Percentiles rank a stretch among this genome's conserved stretches.
These are phyloP conservation scores for Alosa alosa DNA, from an alignment of 2,113 vertebrate species.

Conservation along the genomic window DNA sequence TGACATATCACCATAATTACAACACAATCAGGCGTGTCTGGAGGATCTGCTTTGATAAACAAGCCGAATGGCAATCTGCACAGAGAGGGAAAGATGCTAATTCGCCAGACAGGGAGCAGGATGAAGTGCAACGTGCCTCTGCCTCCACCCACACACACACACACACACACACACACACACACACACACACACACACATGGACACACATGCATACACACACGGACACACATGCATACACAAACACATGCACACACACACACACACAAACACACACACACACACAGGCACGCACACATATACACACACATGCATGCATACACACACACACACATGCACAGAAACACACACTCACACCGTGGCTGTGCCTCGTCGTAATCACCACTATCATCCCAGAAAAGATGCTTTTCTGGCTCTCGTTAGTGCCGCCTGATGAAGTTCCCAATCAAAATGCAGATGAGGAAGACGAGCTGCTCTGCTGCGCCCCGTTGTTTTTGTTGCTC, in stretches of 20 bases:
- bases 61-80: constrained; percentile 41
- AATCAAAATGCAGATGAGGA: constrained; percentile 74
- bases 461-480: constrained; percentile 53
- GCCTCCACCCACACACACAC: too few species aligned
- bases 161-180: too few species aligned
- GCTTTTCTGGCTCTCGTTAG: constrained; percentile 62
- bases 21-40: constrained; percentile 41
- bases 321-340: too few species aligned
- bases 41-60: constrained; percentile 44
- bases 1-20: constrained; percentile 42
- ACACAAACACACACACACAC: too few species aligned
- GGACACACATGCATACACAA: too few species aligned
- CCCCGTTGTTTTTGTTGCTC: constrained; percentile 4
- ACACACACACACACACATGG: too few species aligned
- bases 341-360: too few species aligned
- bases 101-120: constrained; percentile 35
- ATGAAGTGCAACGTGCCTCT: too few species aligned
- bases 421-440: constrained; percentile 67
- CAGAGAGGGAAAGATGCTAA: constrained; percentile 51
- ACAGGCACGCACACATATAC: too few species aligned
- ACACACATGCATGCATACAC: too few species aligned
- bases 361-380: constrained; percentile 64
- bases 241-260: too few species aligned
- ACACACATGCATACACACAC: too few species aligned
- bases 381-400: constrained; percentile 55